phyloP scores from a whole-genome alignment of 1,140 invertebrate genomes.

The Zaprionus africanus region DNA sequence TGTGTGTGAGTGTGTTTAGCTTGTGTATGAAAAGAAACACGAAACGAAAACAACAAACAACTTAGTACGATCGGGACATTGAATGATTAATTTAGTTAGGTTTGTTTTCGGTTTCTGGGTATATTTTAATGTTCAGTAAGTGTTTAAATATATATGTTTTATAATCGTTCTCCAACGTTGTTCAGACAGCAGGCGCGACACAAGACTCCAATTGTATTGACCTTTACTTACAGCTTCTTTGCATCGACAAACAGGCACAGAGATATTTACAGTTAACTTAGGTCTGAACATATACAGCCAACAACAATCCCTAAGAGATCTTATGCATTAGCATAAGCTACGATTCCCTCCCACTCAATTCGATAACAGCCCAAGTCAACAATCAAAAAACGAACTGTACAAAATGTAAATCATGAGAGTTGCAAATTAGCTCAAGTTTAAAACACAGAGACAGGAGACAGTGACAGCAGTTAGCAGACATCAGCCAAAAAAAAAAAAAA shows the following conservation, averaged over 20 bases:
- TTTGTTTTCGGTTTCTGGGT: constrained; percentile 9
- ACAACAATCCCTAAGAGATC: background rate
- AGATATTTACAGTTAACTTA: constrained; percentile 6
- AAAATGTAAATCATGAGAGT: constrained; percentile 50
- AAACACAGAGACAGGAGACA: constrained; percentile 29
- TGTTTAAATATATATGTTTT: background rate
- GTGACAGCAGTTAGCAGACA: constrained; percentile 35
- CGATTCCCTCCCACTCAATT: background rate
- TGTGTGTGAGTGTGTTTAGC: constrained; percentile 26
- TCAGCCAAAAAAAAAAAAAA: constrained; percentile 35
- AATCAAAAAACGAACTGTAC: constrained; percentile 46
- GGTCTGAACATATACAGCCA: background rate
- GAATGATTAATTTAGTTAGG: constrained; percentile 57
- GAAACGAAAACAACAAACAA: constrained; percentile 67
- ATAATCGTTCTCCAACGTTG: background rate
- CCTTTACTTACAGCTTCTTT: constrained; percentile 45
- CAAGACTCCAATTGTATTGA: constrained; percentile 3
- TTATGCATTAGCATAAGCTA: constrained; percentile 41
- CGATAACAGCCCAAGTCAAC: constrained; percentile 12
- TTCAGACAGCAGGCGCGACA: background rate
- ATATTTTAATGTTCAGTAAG: constrained; percentile 22
- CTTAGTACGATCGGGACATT: constrained; percentile 75
- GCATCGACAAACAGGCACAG: constrained; percentile 4
- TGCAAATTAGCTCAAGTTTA: constrained; percentile 44
- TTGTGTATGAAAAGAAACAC: constrained; percentile 41